These are phyloP conservation scores for Desmodus rotundus DNA, from an alignment of 2,113 vertebrate genomes.

Conservation along the genomic window DNA sequence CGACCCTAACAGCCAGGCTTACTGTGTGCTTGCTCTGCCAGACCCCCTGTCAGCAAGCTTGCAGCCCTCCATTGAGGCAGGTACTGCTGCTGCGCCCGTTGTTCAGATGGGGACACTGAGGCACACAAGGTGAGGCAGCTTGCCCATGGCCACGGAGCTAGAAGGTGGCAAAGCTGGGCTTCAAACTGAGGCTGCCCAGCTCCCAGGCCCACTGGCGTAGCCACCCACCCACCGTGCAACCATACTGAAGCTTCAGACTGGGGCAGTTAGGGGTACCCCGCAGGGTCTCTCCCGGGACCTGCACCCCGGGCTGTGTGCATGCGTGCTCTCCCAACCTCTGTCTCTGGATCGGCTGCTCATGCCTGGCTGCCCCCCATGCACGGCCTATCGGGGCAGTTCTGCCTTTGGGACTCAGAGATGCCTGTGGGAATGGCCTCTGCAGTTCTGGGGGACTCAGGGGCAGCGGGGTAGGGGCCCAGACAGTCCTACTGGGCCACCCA, in stretches of 20 bases:
- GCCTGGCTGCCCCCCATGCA: not conserved
- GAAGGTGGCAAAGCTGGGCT: not conserved
- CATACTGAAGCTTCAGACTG: accelerated
- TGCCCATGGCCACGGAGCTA: not conserved
- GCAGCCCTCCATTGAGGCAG: too few relatives aligned
- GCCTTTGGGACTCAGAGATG: not conserved
- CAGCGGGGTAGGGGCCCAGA: not conserved
- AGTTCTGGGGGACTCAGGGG: not conserved
- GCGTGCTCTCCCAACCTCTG: not conserved
- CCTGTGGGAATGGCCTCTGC: not conserved
- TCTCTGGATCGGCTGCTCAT: not conserved
- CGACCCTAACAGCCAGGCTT: accelerated
- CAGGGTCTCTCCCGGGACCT: accelerated
- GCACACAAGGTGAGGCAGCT: not conserved
- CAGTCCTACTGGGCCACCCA: too few relatives aligned
- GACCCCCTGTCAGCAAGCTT: not conserved
- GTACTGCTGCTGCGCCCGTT: not conserved
- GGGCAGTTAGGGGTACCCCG: not conserved
- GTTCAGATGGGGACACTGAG: too few relatives aligned
- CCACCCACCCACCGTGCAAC: accelerated
- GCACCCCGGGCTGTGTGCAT: too few relatives aligned
- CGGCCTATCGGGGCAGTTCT: not conserved
- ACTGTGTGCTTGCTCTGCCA: not conserved
- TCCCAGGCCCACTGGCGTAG: not conserved
- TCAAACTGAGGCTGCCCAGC: not conserved